These are phyloP conservation scores for Leptinotarsa lineolata DNA, from an alignment of 1,140 invertebrate species.

Conservation along the genomic window DNA sequence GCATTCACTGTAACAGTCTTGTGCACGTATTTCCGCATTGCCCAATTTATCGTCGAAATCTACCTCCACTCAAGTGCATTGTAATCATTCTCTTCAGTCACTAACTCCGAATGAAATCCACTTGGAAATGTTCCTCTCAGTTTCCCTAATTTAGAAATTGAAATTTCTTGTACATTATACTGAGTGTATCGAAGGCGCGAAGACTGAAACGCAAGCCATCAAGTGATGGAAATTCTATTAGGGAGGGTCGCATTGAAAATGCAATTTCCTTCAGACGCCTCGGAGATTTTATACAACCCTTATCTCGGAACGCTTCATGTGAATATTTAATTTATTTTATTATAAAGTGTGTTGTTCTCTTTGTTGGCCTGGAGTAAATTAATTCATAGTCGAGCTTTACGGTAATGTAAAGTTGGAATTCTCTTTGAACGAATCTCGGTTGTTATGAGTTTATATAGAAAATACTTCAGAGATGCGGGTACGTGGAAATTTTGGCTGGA, in stretches of 20 bases:
- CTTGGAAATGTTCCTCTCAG: neutral
- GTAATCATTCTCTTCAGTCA: no score
- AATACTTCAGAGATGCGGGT: no score
- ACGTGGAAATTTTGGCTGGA: no score
- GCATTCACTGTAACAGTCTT: no score
- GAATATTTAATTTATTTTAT: slow-evolving; percentile 28
- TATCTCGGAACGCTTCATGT: slow-evolving; percentile 25
- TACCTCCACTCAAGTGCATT: no score
- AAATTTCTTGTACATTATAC: slow-evolving; percentile 4
- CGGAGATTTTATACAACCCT: slow-evolving; percentile 25
- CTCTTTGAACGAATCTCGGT: neutral
- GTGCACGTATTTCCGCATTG: no score
- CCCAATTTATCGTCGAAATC: no score
- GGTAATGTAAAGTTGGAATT: neutral
- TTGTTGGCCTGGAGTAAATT: slow-evolving; percentile 15
- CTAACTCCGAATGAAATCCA: neutral
- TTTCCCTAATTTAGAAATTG: neutral
- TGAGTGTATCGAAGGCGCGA: slow-evolving; percentile 17
- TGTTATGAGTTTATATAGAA: neutral
- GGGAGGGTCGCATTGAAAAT: slow-evolving; percentile 25
- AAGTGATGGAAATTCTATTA: slow-evolving; percentile 27
- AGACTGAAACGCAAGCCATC: slow-evolving; percentile 25
- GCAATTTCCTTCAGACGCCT: slow-evolving; percentile 27
- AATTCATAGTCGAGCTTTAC: slow-evolving; percentile 15
- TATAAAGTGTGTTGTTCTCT: slow-evolving; percentile 22